Percentiles rank a stretch among this genome's conserved stretches.
Conservation (phyloP, 2,888 invertebrate species). For the Melangyna quadrimaculata region DNA sequence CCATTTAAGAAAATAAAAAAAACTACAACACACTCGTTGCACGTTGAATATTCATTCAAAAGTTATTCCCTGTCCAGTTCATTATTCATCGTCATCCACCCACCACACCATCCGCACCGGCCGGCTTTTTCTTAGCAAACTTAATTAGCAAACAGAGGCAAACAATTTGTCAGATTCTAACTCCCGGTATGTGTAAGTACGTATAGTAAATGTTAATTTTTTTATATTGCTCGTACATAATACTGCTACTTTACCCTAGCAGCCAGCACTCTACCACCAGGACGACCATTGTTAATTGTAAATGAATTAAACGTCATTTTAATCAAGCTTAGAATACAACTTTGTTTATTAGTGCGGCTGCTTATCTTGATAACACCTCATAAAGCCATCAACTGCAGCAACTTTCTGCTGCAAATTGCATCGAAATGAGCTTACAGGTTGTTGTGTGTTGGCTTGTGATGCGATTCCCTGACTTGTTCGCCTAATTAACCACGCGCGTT, state of each 20-base stretch:
- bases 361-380: constrained; percentile 68
- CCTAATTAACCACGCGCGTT: constrained; percentile 67
- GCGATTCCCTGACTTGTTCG: constrained; percentile 42
- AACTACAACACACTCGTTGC: not conserved
- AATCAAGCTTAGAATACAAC: constrained; percentile 39
- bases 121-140: constrained; percentile 18
- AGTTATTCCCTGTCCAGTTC: constrained; percentile 24
- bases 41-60: constrained; percentile 9
- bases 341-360: constrained; percentile 59
- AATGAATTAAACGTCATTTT: constrained; percentile 62
- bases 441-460: not conserved
- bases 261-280: constrained; percentile 1
- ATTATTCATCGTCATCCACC: constrained; percentile 53
- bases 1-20: constrained; percentile 1
- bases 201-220: not conserved
- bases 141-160: constrained; percentile 46
- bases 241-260: too few relatives aligned
- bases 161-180: constrained; percentile 60
- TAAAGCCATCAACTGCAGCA: constrained; percentile 66
- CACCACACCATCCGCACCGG: not conserved
- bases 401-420: not conserved
- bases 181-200: constrained; percentile 36
- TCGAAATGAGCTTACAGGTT: not conserved
- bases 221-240: not conserved
- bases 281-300: constrained; percentile 49